Percentiles rank a stretch among this genome's conserved stretches.
Evolutionary conservation across 1,140 invertebrate genomes (phyloP).

Genomic region (Drosophila novamexicana): DNA sequence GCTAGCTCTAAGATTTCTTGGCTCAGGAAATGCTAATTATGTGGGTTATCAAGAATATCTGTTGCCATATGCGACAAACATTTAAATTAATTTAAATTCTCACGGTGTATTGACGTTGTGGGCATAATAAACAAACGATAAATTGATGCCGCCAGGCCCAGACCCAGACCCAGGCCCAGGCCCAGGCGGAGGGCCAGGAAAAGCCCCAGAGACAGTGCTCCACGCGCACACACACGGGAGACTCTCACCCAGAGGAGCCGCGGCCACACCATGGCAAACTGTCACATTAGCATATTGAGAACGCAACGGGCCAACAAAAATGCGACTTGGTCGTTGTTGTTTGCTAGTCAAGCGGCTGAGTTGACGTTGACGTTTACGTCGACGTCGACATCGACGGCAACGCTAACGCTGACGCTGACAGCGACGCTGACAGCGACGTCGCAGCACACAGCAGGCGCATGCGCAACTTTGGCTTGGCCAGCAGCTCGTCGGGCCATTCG

Average conservation of each 20-base stretch:
- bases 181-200: slow-evolving; percentile 15
- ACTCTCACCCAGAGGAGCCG: slow-evolving; percentile 37
- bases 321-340: slow-evolving; percentile 49
- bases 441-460: slow-evolving; percentile 48
- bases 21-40: slow-evolving; percentile 41
- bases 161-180: slow-evolving; percentile 30
- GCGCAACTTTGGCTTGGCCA: slow-evolving; percentile 66
- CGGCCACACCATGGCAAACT: slow-evolving; percentile 60
- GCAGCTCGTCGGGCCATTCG: slow-evolving; percentile 50
- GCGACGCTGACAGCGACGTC: slow-evolving; percentile 16
- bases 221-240: slow-evolving; percentile 17
- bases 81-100: slow-evolving; percentile 56
- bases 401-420: not conserved
- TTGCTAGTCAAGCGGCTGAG: slow-evolving; percentile 38
- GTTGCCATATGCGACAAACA: slow-evolving; percentile 33
- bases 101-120: slow-evolving; percentile 71
- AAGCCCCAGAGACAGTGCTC: slow-evolving; percentile 20
- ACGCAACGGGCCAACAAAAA: slow-evolving; percentile 61
- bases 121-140: slow-evolving; percentile 70
- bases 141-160: slow-evolving; percentile 40
- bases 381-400: not conserved
- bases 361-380: slow-evolving; percentile 6
- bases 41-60: slow-evolving; percentile 33
- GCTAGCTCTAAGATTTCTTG: not conserved
- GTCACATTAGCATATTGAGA: slow-evolving; percentile 82